These are phyloP conservation scores for Caerostris darwini DNA, from an alignment of 1,140 invertebrate genomes.

Conservation along the genomic window DNA sequence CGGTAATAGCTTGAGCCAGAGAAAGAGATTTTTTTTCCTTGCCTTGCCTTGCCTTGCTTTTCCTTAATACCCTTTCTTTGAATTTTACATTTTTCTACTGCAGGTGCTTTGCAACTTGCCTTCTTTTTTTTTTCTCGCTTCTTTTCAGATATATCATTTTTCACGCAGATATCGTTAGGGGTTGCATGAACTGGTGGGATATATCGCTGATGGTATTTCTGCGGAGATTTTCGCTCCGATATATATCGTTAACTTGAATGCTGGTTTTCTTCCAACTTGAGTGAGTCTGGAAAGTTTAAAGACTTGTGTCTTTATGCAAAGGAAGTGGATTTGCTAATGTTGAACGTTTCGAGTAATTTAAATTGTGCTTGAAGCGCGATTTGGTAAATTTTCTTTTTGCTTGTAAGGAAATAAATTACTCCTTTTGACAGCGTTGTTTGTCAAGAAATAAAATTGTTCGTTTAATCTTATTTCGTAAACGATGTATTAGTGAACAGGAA, in stretches of 20 bases:
- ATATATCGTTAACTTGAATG: background rate
- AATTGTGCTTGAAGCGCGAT: background rate
- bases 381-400: too few species aligned
- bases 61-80: conserved; percentile 10
- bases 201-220: background rate
- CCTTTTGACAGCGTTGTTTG: too few species aligned
- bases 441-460: too few species aligned
- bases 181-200: background rate
- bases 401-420: too few species aligned
- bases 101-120: conserved; percentile 6
- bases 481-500: too few species aligned
- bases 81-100: conserved; percentile 3
- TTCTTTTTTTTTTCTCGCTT: background rate
- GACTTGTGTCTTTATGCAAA: background rate
- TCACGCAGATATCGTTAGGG: conserved; percentile 37
- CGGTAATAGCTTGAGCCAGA: background rate
- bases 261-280: background rate
- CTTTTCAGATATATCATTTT: conserved; percentile 5
- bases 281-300: background rate
- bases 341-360: background rate
- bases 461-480: too few species aligned
- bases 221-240: background rate
- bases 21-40: background rate
- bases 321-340: background rate
- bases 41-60: background rate